Percentiles rank a stretch among this genome's conserved stretches.
These are phyloP conservation scores for Dolichopus griseipennis DNA, from an alignment of 2,888 invertebrate species.

Conservation along the genomic window DNA sequence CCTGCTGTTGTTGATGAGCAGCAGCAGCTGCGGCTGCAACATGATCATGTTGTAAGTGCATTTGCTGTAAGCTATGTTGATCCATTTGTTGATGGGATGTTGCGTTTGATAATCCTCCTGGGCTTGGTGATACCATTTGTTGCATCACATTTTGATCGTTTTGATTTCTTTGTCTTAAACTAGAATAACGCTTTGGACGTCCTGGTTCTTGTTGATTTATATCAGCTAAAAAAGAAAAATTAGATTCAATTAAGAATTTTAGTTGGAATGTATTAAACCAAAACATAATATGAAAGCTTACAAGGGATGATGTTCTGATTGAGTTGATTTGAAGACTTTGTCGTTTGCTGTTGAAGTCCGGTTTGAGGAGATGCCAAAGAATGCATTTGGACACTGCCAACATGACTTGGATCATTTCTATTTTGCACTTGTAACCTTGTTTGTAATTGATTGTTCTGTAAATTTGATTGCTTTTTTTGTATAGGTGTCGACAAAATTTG, in stretches of 20 bases:
- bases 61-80: slow-evolving; percentile 24
- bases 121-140: slow-evolving; percentile 16
- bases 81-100: slow-evolving; percentile 13
- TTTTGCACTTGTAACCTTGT: slow-evolving; percentile 38
- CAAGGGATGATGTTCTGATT: not conserved
- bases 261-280: too few species aligned
- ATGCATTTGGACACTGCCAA: slow-evolving; percentile 43
- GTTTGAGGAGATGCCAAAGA: slow-evolving; percentile 37
- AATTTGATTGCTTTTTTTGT: slow-evolving; percentile 22
- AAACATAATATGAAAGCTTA: not conserved
- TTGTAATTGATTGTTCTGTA: slow-evolving; percentile 25
- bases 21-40: slow-evolving; percentile 22
- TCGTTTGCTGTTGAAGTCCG: not conserved
- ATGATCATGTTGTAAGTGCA: slow-evolving; percentile 29
- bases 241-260: not conserved
- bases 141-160: slow-evolving; percentile 33
- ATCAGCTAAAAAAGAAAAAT: slow-evolving; percentile 24
- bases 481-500: slow-evolving; percentile 12
- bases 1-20: slow-evolving; percentile 30
- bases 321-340: not conserved
- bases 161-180: slow-evolving; percentile 50
- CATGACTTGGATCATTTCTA: slow-evolving; percentile 41
- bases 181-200: slow-evolving; percentile 59
- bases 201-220: slow-evolving; percentile 34
- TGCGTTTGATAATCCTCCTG: slow-evolving; percentile 3